Evolutionary conservation across 2,888 invertebrate species (phyloP), one percentile per base, ranked within the genome.

Genomic region (Oconnorella tubifera): DNA sequence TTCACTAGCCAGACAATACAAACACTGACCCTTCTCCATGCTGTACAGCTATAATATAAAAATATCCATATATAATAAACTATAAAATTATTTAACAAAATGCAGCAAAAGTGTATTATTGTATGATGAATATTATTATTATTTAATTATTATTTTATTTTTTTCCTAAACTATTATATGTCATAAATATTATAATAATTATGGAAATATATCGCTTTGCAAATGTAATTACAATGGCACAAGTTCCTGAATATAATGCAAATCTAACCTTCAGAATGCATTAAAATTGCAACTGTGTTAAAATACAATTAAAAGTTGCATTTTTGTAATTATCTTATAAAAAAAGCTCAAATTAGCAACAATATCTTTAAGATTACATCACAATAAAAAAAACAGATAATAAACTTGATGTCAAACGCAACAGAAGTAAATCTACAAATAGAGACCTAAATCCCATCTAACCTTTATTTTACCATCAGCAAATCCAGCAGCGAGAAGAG

Each of bases 381-480:
- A 19, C 10, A 14, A 40, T 40, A 40, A 40, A 40, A 40, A 40
- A 40, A 40, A 14, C 10, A 40, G 10, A 40, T 14, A 40, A 14
- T 40, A 14, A 40, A 40, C 10, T 40, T 10, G 10, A 40, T 10
- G 10, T 40, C 40, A 40, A 14, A n/a, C n/a, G n/a, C n/a, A n/a
- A n/a, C n/a, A n/a, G n/a, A n/a, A n/a, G n/a, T n/a, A n/a, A n/a
- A n/a, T n/a, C n/a, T n/a, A n/a, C n/a, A n/a, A n/a, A n/a, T n/a
- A n/a, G n/a, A n/a, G n/a, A n/a, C n/a, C n/a, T n/a, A n/a, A n/a
- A n/a, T n/a, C n/a, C n/a, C n/a, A 28, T 50, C 72, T 66, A 68
- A 79, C 80, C 74, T 75, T 78, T 31, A 80, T 76, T 4, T 72
- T 63, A 23, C 80, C 80, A 69, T 77, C 76, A 56, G 72, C 73